Evolutionary conservation across 2,888 invertebrate species (phyloP).

Genomic region (Venusia cambrica): DNA sequence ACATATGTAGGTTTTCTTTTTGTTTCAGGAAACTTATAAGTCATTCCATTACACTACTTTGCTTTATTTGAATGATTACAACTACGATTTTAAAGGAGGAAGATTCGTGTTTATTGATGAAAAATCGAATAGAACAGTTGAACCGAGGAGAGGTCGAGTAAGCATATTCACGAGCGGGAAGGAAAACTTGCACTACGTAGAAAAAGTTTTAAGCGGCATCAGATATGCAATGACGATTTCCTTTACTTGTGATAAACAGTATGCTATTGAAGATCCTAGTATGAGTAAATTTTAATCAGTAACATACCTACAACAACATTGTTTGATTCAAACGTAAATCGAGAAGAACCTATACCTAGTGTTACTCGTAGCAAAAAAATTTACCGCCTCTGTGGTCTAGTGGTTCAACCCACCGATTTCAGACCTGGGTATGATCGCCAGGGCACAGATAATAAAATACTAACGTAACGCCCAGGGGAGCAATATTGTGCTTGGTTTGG

Average conservation of each 20-base stretch:
- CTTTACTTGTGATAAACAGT: constrained; percentile 89
- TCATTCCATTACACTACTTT: constrained; percentile 94
- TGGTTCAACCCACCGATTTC: too few species aligned
- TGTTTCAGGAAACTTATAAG: constrained; percentile 88
- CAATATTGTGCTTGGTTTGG: too few species aligned
- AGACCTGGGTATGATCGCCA: too few species aligned
- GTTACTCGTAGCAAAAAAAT: too few species aligned
- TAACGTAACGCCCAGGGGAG: too few species aligned
- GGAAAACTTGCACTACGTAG: constrained; percentile 92
- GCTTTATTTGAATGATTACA: constrained; percentile 88
- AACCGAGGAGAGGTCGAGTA: constrained; percentile 89
- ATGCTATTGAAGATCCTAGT: constrained; percentile 83
- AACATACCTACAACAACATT: constrained; percentile 32
- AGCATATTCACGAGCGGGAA: constrained; percentile 93
- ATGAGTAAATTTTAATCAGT: constrained; percentile 43
- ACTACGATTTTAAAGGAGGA: constrained; percentile 90
- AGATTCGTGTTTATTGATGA: constrained; percentile 89
- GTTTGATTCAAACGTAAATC: constrained; percentile 7
- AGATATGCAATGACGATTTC: constrained; percentile 92
- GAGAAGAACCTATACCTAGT: too few species aligned
- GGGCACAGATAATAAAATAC: too few species aligned
- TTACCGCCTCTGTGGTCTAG: too few species aligned
- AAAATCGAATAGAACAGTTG: constrained; percentile 84
- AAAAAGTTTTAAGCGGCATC: constrained; percentile 87
- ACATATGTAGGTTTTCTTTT: constrained; percentile 19